Conservation (phyloP, 2,113 vertebrate species). For the Neogobius melanostomus region DNA sequence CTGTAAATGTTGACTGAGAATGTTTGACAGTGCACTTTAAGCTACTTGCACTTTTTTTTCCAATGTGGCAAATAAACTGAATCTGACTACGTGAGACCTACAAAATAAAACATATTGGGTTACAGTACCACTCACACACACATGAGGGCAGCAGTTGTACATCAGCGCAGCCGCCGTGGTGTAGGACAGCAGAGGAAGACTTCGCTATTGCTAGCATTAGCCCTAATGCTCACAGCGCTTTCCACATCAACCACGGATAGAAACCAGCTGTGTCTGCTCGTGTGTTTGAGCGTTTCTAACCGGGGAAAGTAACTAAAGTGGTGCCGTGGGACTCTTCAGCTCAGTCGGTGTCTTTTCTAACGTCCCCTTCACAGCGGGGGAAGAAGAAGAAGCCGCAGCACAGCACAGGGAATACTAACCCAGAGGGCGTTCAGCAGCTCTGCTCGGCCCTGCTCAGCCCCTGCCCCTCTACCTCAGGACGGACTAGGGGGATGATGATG, state of each 20-base stretch:
- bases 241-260: no score
- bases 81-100: no score
- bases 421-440: not conserved
- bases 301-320: not conserved
- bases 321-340: no score
- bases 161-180: not conserved
- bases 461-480: not conserved
- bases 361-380: no score
- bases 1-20: no score
- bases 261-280: not conserved
- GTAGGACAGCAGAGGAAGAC: not conserved
- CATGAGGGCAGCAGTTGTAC: not conserved
- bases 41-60: no score
- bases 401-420: no score
- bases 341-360: no score
- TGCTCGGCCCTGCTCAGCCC: not conserved
- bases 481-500: not conserved
- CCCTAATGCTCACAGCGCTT: not conserved
- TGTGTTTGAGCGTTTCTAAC: not conserved
- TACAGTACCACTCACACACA: not conserved
- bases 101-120: no score
- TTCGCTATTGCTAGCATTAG: not conserved
- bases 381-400: no score
- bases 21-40: no score
- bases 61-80: no score